Percentiles rank a stretch among this genome's conserved stretches.
Evolutionary conservation across 1,140 invertebrate genomes (phyloP).

Genomic region (Drosophila varians): DNA sequence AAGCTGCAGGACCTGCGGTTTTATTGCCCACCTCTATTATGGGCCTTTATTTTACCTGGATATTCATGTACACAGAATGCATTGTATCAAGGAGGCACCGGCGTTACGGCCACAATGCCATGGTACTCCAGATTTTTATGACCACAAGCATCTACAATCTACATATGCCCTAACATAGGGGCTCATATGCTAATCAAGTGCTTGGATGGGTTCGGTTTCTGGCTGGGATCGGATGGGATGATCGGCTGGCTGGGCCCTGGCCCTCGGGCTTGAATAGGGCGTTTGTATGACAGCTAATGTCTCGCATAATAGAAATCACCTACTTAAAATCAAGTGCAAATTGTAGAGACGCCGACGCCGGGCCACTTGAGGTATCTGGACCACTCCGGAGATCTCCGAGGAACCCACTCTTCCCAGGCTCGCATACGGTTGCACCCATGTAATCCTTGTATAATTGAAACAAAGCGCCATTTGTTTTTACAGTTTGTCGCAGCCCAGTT

Average conservation of each 20-base stretch:
- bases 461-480: constrained; percentile 80
- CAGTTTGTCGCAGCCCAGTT: constrained; percentile 80
- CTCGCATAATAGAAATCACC: constrained; percentile 82
- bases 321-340: constrained; percentile 82
- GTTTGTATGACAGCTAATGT: constrained; percentile 82
- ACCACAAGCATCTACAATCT: constrained; percentile 3
- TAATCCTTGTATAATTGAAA: constrained; percentile 82
- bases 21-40: constrained; percentile 53
- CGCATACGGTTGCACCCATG: constrained; percentile 20
- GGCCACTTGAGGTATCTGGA: constrained; percentile 55
- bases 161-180: constrained; percentile 3
- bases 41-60: constrained; percentile 16
- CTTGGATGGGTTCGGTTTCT: constrained; percentile 10
- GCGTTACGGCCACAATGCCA: constrained; percentile 64
- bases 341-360: constrained; percentile 53
- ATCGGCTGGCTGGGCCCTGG: constrained; percentile 17
- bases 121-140: constrained; percentile 77
- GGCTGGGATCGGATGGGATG: constrained; percentile 1
- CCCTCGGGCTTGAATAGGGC: constrained; percentile 73
- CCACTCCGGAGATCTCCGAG: constrained; percentile 6
- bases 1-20: constrained; percentile 63
- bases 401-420: constrained; percentile 4
- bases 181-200: constrained; percentile 77
- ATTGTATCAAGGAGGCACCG: constrained; percentile 42
- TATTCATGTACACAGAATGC: neutral